Base-by-base conservation (phyloP, 1,140 invertebrate species). In the Diabrotica undecimpunctata region DNA sequence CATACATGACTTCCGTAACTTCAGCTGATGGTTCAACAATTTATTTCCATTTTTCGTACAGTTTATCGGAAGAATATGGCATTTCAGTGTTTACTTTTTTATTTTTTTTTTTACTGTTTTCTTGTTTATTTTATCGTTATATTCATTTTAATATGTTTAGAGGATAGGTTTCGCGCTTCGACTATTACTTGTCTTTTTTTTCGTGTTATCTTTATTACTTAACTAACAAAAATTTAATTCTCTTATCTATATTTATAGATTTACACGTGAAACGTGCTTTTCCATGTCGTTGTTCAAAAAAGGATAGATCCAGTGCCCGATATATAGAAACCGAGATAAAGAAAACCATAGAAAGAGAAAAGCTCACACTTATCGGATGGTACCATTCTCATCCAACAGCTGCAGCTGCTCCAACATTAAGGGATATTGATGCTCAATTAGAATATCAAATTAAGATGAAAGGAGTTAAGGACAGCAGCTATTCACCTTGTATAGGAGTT, bases 401-500 rank as follows among this genome's bases (percentile, higher is more conserved):
- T 65, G 87, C 91, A 67, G 91, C 94, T 8, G 91, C 94, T 66
- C 95, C 95, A 8, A 94, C 93, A 12, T 80, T 97, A 0, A 83
- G 92, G 54, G 96, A 98, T 79, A 91, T 96, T 66, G 93, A 96
- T 74, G 88, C 90, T 67, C 96, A 98, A 78, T 81, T 97, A 62
- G 94, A 96, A 72, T 96, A 97, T 83, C 93, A 98, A 82, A 91
- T 97, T 56, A 90, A 90, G 77, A 93, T 97, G 91, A 92, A 95
- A 73, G 95, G 95, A 1, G 86, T 88, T 6, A 91, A 88, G 64
- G 93, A 96, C 82, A 89, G 91, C 67, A 90, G 88, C 12, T 97
- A 97, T 73, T 91, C 90, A 52, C 96, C 96, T 6, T 97, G 95
- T 75, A 86, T 98, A 70, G 95, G 94, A 54, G 83, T 97, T 36